These are phyloP conservation scores for Troglohyphantes excavatus DNA, from an alignment of 2,888 invertebrate genomes.

Conservation along the genomic window DNA sequence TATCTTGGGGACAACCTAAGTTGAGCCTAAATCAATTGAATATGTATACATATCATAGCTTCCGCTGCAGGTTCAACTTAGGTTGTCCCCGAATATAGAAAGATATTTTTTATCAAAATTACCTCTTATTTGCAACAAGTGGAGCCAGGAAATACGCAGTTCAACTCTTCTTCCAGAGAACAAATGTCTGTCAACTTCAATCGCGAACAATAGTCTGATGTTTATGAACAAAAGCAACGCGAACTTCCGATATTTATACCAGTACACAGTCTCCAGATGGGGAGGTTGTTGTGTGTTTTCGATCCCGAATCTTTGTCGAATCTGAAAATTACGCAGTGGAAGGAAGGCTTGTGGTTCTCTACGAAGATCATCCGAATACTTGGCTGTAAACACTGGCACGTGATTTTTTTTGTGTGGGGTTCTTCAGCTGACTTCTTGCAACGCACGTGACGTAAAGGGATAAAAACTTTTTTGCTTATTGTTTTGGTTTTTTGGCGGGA, in stretches of 20 bases:
- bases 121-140: constrained; percentile 1
- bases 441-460: constrained; percentile 32
- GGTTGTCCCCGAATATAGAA: too few relatives aligned
- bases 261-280: neutral
- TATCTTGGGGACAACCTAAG: too few relatives aligned
- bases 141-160: neutral
- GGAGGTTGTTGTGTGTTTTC: neutral
- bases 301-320: constrained; percentile 35
- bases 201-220: neutral
- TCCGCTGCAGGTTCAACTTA: too few relatives aligned
- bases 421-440: constrained; percentile 50
- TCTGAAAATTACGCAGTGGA: constrained; percentile 57
- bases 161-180: neutral
- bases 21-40: too few relatives aligned
- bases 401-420: constrained; percentile 34
- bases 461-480: neutral
- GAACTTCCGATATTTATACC: neutral
- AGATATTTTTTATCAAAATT: neutral
- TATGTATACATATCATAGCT: too few relatives aligned
- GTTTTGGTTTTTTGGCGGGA: constrained; percentile 36
- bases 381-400: constrained; percentile 74
- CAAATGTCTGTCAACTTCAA: neutral
- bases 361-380: constrained; percentile 24
- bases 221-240: neutral
- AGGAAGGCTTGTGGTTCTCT: neutral